phyloP scores from a whole-genome alignment of 2,797 vertebrate species.

The Pelobates cultripes region DNA sequence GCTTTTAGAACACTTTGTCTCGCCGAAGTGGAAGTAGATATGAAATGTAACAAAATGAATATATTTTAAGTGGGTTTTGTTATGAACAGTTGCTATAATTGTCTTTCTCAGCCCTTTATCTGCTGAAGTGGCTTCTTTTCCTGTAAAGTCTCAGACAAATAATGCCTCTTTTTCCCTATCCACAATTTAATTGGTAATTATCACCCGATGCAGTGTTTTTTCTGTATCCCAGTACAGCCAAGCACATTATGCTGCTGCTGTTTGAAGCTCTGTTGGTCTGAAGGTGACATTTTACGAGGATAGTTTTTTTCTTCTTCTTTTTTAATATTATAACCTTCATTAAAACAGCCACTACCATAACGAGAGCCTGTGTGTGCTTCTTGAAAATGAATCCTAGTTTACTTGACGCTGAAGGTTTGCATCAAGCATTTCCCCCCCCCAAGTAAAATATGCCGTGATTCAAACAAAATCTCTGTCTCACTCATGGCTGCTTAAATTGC shows the following conservation, averaged over 20 bases:
- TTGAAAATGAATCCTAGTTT: too few relatives aligned
- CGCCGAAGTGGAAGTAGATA: not conserved
- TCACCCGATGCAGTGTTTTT: constrained; percentile 14
- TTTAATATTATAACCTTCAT: not conserved
- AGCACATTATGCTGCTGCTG: constrained; percentile 6
- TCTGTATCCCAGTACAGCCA: not conserved
- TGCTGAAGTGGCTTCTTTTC: constrained; percentile 36
- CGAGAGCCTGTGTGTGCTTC: not conserved
- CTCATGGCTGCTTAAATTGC: too few relatives aligned
- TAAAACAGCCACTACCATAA: not conserved
- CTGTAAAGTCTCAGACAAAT: not conserved
- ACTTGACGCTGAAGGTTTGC: too few relatives aligned
- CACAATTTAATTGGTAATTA: constrained; percentile 52
- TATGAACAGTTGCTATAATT: constrained; percentile 13
- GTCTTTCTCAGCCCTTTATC: constrained; percentile 28
- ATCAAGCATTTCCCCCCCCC: too few relatives aligned
- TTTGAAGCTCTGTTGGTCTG: not conserved
- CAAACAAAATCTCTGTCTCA: too few relatives aligned
- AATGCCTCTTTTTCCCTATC: constrained; percentile 2
- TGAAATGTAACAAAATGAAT: not conserved
- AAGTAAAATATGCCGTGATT: too few relatives aligned
- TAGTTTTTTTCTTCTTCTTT: not conserved
- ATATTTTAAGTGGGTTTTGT: not conserved
- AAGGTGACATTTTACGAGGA: not conserved
- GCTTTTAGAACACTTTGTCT: not conserved